Percentiles rank a stretch among this genome's conserved stretches.
Evolutionary conservation across 2,888 invertebrate species (phyloP).

Genomic region (Pemphredon lugubris): DNA sequence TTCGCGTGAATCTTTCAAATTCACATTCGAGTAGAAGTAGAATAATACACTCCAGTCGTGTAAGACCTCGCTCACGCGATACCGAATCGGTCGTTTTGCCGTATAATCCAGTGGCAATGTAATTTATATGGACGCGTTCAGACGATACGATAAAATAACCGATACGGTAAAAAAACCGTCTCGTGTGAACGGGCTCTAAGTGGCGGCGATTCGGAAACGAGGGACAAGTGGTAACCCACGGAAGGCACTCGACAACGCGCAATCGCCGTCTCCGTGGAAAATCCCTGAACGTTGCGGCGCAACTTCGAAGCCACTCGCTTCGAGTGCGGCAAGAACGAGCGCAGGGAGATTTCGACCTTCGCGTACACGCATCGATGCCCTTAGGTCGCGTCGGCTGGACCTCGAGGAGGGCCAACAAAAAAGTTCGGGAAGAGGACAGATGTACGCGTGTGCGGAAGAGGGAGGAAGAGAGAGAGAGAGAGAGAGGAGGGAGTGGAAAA

Average conservation of each 20-base stretch:
- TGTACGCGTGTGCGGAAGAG: neutral
- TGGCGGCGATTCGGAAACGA: slow-evolving; percentile 17
- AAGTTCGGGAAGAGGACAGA: slow-evolving; percentile 14
- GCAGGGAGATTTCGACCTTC: slow-evolving; percentile 69
- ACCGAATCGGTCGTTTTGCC: too few relatives aligned
- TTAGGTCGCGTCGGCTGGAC: slow-evolving; percentile 67
- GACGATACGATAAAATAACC: too few relatives aligned
- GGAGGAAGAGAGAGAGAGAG: slow-evolving; percentile 1
- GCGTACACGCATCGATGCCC: slow-evolving; percentile 76
- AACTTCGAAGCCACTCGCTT: slow-evolving; percentile 29
- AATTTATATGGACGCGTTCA: too few relatives aligned
- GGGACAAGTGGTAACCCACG: slow-evolving; percentile 16
- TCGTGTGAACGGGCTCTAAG: neutral
- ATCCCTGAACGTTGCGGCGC: slow-evolving; percentile 47
- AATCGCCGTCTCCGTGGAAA: slow-evolving; percentile 71
- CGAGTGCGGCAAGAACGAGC: slow-evolving; percentile 24
- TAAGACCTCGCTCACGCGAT: too few relatives aligned
- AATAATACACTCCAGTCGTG: too few relatives aligned
- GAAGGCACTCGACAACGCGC: slow-evolving; percentile 52
- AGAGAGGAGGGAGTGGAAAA: slow-evolving; percentile 27
- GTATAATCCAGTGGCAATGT: too few relatives aligned
- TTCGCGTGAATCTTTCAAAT: too few relatives aligned
- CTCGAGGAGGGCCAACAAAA: slow-evolving; percentile 37
- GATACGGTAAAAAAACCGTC: too few relatives aligned
- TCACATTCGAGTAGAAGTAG: too few relatives aligned